Evolutionary conservation across 2,797 vertebrate species (phyloP), one percentile per base, ranked within the genome.

Genomic region (Brachyrhaphis roseni): DNA sequence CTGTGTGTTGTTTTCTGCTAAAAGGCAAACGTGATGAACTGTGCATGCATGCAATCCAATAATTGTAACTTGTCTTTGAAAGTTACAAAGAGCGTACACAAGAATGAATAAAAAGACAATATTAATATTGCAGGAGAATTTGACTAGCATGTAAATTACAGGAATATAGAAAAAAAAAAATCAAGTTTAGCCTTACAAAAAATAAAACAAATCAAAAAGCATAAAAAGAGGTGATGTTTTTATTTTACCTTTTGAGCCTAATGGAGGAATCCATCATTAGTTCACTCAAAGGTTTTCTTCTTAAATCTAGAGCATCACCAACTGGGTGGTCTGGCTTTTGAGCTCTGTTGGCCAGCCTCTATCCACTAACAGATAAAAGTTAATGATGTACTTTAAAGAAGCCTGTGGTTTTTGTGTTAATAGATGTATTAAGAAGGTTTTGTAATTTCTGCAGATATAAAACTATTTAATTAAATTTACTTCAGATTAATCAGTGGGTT

Each of bases 401-500:
- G 46, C 55, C 43, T 26, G 59, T 62, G 73, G 39, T 28, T 45
- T 36, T 31, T 0, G 1, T 59, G 31, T 28, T 28, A 31, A 13
- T 79, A 26, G n/a, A 64, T 64, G 16, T 81, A 73, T 43, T 76
- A 79, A 57, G 74, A 53, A 73, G 80, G 64, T 83, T 75, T 81
- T 59, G 53, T 36, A 81, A n/a, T 59, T 84, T 41, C 45, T 62
- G 20, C 62, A 75, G 79, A 70, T 26, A 81, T 74, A 49, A 82
- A 53, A 51, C 79, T 62, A 59, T 45, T 82, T 79, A 77, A 83
- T 87, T 85, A 79, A 78, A 82, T 86, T 82, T 11, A 78, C 43
- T 15, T 83, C 80, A 80, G 28, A 82, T 86, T 34, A 87, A 84
- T 88, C 81, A 88, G 79, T 76, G 45, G 79, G 46, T 86, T 84